phyloP scores from a whole-genome alignment of 2,888 invertebrate genomes.

The Melieria crassipennis region DNA sequence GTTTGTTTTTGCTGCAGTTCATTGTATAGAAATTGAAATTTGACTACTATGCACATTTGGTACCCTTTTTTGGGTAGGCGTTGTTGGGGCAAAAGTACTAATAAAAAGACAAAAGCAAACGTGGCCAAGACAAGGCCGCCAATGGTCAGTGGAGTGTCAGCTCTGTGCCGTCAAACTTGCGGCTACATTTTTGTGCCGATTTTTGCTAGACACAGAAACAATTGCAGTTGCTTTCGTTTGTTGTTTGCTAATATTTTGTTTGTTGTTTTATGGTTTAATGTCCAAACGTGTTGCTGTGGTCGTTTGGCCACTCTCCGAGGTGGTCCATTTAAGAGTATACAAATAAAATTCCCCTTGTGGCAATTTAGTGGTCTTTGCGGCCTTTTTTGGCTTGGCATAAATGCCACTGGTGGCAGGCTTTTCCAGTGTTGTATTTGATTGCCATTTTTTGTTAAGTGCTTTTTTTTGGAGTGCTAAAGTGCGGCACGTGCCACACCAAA shows the following conservation, averaged over 20 bases:
- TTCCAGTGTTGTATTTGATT: neutral
- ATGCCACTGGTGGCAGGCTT: neutral
- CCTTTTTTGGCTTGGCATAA: conserved; percentile 10
- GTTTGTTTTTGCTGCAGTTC: no score
- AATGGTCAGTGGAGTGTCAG: no score
- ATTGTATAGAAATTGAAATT: no score
- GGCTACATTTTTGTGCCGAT: no score
- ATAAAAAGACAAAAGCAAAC: no score
- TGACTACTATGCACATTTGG: no score
- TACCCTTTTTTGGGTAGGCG: no score
- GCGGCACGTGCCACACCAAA: no score
- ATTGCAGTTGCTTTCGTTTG: neutral
- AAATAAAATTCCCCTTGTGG: conserved; percentile 16
- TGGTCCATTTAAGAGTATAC: neutral
- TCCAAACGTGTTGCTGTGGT: conserved; percentile 31
- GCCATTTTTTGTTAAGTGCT: neutral
- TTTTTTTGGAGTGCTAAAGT: neutral
- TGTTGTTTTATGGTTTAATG: conserved; percentile 38
- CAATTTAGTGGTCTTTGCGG: conserved; percentile 8
- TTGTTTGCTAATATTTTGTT: conserved; percentile 2
- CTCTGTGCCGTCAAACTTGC: no score
- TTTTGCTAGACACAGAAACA: no score
- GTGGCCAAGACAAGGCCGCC: no score
- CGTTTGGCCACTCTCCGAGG: neutral
- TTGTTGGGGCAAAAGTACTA: no score